phyloP scores from a whole-genome alignment of 2,797 vertebrate genomes.

The Channallabes apus region DNA sequence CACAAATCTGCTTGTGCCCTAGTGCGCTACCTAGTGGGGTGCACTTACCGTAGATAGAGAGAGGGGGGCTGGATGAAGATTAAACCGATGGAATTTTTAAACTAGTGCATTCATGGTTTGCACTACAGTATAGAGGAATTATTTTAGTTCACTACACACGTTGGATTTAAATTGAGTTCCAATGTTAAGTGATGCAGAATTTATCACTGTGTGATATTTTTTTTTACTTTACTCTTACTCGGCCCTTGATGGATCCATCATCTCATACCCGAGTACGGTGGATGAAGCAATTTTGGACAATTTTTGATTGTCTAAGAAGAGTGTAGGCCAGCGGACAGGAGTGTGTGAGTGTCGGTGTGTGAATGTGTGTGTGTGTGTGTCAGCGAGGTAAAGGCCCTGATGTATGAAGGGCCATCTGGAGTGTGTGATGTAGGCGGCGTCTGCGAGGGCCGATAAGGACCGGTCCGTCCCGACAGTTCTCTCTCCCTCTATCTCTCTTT shows the following conservation, averaged over 20 bases:
- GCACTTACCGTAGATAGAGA: neutral
- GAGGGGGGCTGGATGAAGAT: too few relatives aligned
- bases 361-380: constrained; percentile 42
- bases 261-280: neutral
- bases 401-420: constrained; percentile 58
- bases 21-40: neutral
- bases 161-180: neutral
- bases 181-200: neutral
- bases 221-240: neutral
- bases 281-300: neutral
- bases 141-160: neutral
- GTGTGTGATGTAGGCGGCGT: constrained; percentile 51
- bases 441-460: constrained; percentile 55
- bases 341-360: constrained; percentile 37
- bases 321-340: constrained; percentile 33
- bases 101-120: neutral
- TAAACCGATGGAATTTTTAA: neutral
- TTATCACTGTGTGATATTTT: neutral
- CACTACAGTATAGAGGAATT: neutral
- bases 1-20: neutral
- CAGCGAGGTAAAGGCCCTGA: constrained; percentile 53
- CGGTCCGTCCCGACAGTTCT: constrained; percentile 48
- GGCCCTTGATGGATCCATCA: neutral
- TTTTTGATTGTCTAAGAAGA: constrained; percentile 23
- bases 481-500: neutral